Conservation (phyloP, 2,797 vertebrate genomes). For the Crax fasciolata region DNA sequence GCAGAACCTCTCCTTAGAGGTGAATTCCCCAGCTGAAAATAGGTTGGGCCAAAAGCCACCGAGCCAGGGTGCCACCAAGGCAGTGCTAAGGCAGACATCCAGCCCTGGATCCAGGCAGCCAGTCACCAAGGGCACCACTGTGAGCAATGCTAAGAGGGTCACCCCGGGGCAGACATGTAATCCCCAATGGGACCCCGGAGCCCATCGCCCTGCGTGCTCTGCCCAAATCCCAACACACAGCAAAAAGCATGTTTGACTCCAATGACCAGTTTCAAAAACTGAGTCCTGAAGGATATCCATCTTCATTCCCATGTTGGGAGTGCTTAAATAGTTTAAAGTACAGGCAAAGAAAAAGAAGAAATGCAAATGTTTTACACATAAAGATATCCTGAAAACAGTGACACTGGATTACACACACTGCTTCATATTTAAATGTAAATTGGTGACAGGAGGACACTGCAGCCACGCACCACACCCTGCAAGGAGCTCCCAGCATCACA, state of each 20-base stretch:
- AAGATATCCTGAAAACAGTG: not conserved
- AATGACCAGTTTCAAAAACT: not conserved
- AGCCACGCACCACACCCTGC: not conserved
- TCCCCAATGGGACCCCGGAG: constrained; percentile 71
- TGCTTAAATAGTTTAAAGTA: not conserved
- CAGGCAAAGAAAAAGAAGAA: not conserved
- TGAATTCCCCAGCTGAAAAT: constrained; percentile 14
- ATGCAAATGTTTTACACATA: not conserved
- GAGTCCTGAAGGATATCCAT: not conserved
- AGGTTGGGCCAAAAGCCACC: constrained; percentile 27
- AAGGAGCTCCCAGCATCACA: rapidly evolving
- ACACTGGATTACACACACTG: rapidly evolving
- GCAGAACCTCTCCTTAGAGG: not conserved
- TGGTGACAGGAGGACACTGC: not conserved
- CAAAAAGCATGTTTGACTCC: not conserved
- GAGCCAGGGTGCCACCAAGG: constrained; percentile 16
- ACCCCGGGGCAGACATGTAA: constrained; percentile 63
- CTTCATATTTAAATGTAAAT: not conserved
- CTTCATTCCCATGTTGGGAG: not conserved
- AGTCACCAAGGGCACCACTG: constrained; percentile 63
- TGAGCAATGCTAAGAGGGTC: constrained; percentile 68
- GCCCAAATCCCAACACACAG: constrained; percentile 23
- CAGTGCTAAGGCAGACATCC: constrained; percentile 55
- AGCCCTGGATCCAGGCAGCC: constrained; percentile 60
- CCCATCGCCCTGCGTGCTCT: constrained; percentile 56